Conservation (phyloP, 1,140 invertebrate genomes). For the Sinonovacula constricta region DNA sequence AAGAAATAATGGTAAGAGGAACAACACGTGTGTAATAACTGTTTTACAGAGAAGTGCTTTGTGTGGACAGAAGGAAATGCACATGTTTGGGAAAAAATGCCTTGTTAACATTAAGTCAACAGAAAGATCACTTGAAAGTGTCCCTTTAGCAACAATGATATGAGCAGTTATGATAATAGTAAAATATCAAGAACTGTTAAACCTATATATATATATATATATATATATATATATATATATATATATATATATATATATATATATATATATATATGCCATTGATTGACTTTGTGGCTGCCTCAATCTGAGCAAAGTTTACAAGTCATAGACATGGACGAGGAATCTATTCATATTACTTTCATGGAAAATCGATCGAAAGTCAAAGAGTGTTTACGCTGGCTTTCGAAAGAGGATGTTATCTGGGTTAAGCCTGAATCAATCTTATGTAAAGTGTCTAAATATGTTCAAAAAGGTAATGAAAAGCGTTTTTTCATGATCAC, state of each 20-base stretch:
- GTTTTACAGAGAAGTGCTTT: conserved; percentile 11
- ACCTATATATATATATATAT: neutral
- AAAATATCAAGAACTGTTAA: neutral
- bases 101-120: neutral
- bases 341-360: neutral
- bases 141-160: neutral
- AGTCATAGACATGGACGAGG: neutral
- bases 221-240: too few relatives aligned
- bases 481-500: too few relatives aligned
- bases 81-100: conserved; percentile 11
- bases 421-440: neutral
- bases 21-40: conserved; percentile 9
- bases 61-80: neutral
- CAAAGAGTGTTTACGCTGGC: neutral
- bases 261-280: too few relatives aligned
- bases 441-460: neutral
- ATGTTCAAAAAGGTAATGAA: too few relatives aligned
- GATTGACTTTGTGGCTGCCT: neutral
- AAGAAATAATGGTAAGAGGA: neutral
- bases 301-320: neutral
- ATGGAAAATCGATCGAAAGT: neutral
- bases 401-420: neutral
- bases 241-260: too few relatives aligned
- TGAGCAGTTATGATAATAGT: neutral
- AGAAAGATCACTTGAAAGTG: neutral